phyloP scores from a whole-genome alignment of 2,113 vertebrate genomes.

The Gallinago jamesoni region DNA sequence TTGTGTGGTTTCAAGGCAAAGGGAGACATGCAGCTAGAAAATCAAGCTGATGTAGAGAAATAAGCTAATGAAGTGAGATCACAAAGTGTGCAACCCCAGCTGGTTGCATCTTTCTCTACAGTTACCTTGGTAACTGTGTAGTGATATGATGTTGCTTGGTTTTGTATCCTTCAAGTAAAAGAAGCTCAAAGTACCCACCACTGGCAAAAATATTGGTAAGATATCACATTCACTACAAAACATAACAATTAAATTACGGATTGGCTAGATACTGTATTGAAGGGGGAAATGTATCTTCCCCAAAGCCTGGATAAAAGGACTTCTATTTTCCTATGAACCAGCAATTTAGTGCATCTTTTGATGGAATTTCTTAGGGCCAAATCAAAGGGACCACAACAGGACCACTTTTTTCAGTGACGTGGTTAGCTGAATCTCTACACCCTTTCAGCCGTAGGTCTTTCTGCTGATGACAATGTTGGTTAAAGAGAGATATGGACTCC shows the following conservation, averaged over 20 bases:
- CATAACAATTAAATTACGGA: conserved; percentile 12
- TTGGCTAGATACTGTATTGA: background rate
- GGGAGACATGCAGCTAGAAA: background rate
- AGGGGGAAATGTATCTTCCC: background rate
- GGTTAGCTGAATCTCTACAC: background rate
- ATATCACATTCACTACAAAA: conserved; percentile 18
- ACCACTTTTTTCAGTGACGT: background rate
- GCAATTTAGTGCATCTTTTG: conserved; percentile 28
- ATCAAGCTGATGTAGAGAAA: conserved; percentile 40
- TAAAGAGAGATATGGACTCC: background rate
- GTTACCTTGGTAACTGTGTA: conserved; percentile 69
- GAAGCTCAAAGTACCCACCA: conserved; percentile 52
- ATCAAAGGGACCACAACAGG: conserved; percentile 25
- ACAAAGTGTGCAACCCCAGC: conserved; percentile 62
- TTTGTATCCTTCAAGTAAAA: conserved; percentile 42
- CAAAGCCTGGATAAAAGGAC: conserved; percentile 6
- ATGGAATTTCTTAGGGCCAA: conserved; percentile 42
- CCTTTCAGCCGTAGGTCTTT: background rate
- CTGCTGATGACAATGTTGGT: background rate
- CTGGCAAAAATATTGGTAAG: conserved; percentile 35
- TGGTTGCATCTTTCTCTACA: conserved; percentile 45
- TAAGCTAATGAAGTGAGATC: conserved; percentile 67
- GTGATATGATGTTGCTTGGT: conserved; percentile 48
- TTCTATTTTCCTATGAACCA: conserved; percentile 8
- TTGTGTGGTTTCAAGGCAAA: background rate